Percentiles rank a stretch among this genome's conserved stretches.
phyloP scores from a whole-genome alignment of 2,113 vertebrate species.

The Phaetusa simplex region DNA sequence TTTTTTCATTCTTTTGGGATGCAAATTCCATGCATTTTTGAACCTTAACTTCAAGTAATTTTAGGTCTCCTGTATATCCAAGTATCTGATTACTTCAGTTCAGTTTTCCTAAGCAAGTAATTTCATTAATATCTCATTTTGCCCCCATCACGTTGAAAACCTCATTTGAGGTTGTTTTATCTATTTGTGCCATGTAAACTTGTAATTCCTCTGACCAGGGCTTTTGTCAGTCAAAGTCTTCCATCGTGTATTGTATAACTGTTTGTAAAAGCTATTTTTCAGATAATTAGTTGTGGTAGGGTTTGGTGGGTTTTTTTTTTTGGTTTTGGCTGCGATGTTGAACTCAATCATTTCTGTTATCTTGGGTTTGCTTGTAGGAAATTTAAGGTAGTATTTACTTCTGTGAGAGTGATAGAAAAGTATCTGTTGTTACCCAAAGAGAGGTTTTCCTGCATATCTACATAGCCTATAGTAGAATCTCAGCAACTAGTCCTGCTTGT shows the following conservation, averaged over 20 bases:
- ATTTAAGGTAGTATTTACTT: background rate
- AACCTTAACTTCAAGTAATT: background rate
- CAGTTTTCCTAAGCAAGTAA: background rate
- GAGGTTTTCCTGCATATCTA: background rate
- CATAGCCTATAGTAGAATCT: background rate
- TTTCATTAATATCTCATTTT: background rate
- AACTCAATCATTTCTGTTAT: background rate
- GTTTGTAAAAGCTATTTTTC: background rate
- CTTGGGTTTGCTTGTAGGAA: background rate
- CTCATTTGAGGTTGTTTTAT: background rate
- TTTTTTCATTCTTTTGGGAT: background rate
- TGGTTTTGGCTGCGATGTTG: background rate
- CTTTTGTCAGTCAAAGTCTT: background rate
- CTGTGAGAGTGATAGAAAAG: background rate
- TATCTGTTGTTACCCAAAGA: background rate
- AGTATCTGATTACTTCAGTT: background rate
- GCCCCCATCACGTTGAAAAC: background rate
- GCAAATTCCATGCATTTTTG: background rate
- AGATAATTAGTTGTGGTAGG: background rate
- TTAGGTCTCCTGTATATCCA: background rate
- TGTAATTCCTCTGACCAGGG: background rate
- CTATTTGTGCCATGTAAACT: rapidly evolving
- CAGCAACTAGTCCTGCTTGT: background rate
- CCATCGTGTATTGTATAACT: background rate
- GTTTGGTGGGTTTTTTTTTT: background rate